Conservation (phyloP, 2,888 invertebrate genomes). For the Plagodis pulveraria region DNA sequence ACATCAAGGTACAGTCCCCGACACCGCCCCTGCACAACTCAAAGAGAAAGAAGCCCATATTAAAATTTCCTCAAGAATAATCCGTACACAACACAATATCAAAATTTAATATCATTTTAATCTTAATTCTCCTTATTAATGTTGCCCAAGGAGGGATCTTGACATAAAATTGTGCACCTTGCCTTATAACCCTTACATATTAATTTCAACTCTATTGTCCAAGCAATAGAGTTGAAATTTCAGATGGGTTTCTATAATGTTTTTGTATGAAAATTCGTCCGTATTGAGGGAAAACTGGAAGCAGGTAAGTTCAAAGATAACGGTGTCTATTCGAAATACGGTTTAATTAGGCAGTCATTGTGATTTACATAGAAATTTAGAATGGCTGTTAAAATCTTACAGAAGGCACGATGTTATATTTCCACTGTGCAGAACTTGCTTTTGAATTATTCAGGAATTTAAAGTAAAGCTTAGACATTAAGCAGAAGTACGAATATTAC, state of each 20-base stretch:
- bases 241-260: constrained; percentile 7
- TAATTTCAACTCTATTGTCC: constrained; percentile 36
- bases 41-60: constrained; percentile 72
- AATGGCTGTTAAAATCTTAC: constrained; percentile 23
- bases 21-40: constrained; percentile 48
- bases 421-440: constrained; percentile 7
- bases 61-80: constrained; percentile 80
- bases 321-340: constrained; percentile 66
- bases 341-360: constrained; percentile 74
- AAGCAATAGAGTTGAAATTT: constrained; percentile 29
- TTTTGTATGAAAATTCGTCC: constrained; percentile 38
- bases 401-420: constrained; percentile 21
- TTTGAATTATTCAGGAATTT: not conserved
- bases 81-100: constrained; percentile 83
- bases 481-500: too few relatives aligned
- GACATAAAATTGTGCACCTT: constrained; percentile 56
- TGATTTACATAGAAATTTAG: constrained; percentile 46
- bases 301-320: constrained; percentile 82
- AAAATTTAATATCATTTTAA: constrained; percentile 85
- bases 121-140: constrained; percentile 84
- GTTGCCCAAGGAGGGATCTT: constrained; percentile 72
- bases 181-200: constrained; percentile 20
- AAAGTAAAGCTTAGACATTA: too few relatives aligned
- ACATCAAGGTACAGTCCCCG: constrained; percentile 22
- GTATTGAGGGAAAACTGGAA: constrained; percentile 58